Percentiles rank a stretch among this genome's conserved stretches.
Evolutionary conservation across 2,888 invertebrate species (phyloP).

Genomic region (Catocala sponsa): DNA sequence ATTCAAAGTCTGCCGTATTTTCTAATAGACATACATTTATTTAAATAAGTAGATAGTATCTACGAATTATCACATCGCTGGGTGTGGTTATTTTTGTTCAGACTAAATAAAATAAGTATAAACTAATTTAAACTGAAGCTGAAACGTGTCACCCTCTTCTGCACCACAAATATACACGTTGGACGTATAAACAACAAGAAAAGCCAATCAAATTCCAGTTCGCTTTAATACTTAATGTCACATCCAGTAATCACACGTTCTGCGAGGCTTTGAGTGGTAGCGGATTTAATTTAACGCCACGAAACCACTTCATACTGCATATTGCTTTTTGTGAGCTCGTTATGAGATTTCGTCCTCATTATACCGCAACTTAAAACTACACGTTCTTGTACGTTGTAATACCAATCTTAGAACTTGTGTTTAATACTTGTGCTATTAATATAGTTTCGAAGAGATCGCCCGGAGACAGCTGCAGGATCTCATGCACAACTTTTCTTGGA

Average conservation of each 20-base stretch:
- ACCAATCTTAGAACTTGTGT: not conserved
- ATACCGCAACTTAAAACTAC: conserved; percentile 1
- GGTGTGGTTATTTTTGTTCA: too few relatives aligned
- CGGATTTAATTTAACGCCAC: conserved; percentile 13
- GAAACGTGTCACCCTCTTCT: too few relatives aligned
- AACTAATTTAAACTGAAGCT: too few relatives aligned
- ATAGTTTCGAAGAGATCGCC: not conserved
- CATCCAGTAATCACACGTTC: not conserved
- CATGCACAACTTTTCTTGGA: not conserved
- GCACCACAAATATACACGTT: too few relatives aligned
- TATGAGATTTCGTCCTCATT: conserved; percentile 1
- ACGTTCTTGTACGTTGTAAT: too few relatives aligned
- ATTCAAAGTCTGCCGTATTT: too few relatives aligned
- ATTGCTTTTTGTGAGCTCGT: conserved; percentile 6
- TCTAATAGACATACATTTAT: too few relatives aligned
- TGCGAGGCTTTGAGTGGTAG: not conserved
- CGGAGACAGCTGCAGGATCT: not conserved
- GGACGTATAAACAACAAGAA: too few relatives aligned
- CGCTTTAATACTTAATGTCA: not conserved
- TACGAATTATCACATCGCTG: too few relatives aligned
- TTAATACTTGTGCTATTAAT: not conserved
- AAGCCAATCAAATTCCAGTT: too few relatives aligned
- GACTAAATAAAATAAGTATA: too few relatives aligned
- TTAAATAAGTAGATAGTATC: too few relatives aligned
- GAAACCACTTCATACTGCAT: not conserved